A percentile compares a stretch with the other conserved stretches of the same genome.
Conservation (phyloP, 2,113 vertebrate genomes). For the Brachirus orientalis region DNA sequence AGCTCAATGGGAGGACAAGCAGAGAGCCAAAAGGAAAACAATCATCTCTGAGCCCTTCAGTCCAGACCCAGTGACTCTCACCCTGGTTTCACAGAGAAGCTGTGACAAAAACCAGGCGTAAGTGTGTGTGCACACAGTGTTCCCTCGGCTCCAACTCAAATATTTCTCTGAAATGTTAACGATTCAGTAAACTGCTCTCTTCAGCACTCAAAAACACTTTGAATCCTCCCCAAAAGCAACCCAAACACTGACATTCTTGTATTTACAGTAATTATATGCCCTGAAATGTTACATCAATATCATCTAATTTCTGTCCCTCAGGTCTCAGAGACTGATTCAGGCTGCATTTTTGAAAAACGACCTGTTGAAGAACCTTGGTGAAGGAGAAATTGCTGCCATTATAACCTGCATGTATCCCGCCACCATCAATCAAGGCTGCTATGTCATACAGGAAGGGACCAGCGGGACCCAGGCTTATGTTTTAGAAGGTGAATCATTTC, state of each 20-base stretch:
- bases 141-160: conserved; percentile 1
- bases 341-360: conserved; percentile 75
- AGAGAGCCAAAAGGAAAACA: conserved; percentile 69
- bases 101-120: conserved; percentile 80
- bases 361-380: conserved; percentile 77
- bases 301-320: conserved; percentile 39
- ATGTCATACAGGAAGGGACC: conserved; percentile 78
- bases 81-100: conserved; percentile 62
- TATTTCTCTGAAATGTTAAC: conserved; percentile 18
- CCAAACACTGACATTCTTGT: no score
- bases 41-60: conserved; percentile 74
- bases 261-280: neutral
- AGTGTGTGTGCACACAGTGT: conserved; percentile 49
- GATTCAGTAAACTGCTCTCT: neutral
- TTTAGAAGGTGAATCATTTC: conserved; percentile 77
- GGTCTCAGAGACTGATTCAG: conserved; percentile 76
- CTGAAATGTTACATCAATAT: neutral
- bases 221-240: neutral
- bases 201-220: conserved; percentile 7
- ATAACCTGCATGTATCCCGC: conserved; percentile 72
- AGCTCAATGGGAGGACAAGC: conserved; percentile 62
- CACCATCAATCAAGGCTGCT: conserved; percentile 71
- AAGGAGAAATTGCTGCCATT: conserved; percentile 73
- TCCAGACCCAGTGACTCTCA: conserved; percentile 62
- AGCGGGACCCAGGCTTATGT: conserved; percentile 77